Evolutionary conservation across 2,888 invertebrate genomes (phyloP), one percentile per base, ranked within the genome.

Genomic region (Neuroscelio doddi): DNA sequence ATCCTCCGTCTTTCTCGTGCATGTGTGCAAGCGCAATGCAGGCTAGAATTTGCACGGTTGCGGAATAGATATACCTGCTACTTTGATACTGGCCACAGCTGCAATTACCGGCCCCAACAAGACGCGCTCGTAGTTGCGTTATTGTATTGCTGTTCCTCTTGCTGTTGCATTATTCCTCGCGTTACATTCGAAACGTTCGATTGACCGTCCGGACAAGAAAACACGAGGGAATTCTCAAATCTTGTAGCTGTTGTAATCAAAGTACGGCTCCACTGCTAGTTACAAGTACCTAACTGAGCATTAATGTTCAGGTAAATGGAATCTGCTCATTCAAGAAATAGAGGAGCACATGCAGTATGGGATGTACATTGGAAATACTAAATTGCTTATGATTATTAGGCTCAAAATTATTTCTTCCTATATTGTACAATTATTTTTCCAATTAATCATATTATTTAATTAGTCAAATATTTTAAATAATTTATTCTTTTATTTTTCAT

Each of bases 31-130:
- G n/a, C 26, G 15, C 21, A 3, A 3, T 30, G 42, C 15, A 27
- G 32, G 32, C 51, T 52, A 58, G 59, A 64, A 64, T 68, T 68
- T 61, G 64, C 64, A 64, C 68, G 53, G 42, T 68, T 64, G 47
- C 68, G 61, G 57, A 68, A 51, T 61, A 61, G 57, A 64, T 64
- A 5, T 5, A 61, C 64, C 67, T 61, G 53, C 61, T 64, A 59
- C 67, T 61, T 53, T 42, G 59, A 49, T 52, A 44, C 44, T 64
- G 53, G 42, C 49, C 29, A 46, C 30, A 30, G 21, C 30, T 30
- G 52, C 63, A 67, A 67, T 67, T 67, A 67, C 59, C 49, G 30
- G 21, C 41, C n/a, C n/a, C n/a, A n/a, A n/a, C n/a, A n/a, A n/a
- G n/a, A n/a, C n/a, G n/a, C n/a, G n/a, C n/a, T n/a, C n/a, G n/a